Base-by-base conservation (phyloP, 2,113 vertebrate species). In the Coreoperca whiteheadi region DNA sequence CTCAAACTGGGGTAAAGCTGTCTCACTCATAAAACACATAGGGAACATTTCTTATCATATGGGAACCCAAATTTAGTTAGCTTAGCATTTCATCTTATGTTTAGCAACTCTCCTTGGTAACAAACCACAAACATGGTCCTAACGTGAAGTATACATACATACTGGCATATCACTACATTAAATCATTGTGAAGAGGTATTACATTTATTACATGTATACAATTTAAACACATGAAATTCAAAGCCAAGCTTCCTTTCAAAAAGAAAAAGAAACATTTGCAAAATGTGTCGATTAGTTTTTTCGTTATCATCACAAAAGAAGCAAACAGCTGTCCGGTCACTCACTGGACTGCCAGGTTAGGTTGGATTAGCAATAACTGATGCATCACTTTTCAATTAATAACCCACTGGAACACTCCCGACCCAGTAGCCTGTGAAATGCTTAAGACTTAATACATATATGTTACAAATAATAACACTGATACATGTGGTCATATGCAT, bases 401-500 rank as follows among this genome's bases (percentile, higher is more conserved):
- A 73, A 70, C 21, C 25, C 69, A 53, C 64, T 59, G 75, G 23
- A 87, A 46, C 37, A 25, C 50, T 70, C 11, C 14, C 15, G 15
- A 10, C 15, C 73, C 78, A 78, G 77, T 57, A 73, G 61, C 71
- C 59, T 63, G 43, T 30, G 34, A 43, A 59, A 86, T 51, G 69
- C 10, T 72, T 77, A 76, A 75, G 75, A 83, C 63, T 78, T 53
- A 41, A 64, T 67, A 86, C 53, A 77, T 46, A 57, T 43, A 77
- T 54, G 74, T 54, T 57, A 85, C 74, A 86, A 78, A 71, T 71
- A 78, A 81, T 66, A 82, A 84, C 88, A 91, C 67, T 48, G 50
- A 72, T 79, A 83, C 57, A 79, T 50, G 60, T 83, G 77, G 74
- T 83, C 84, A 37, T 32, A 71, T 39, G 68, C 32, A 18, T 48